Evolutionary conservation across 2,797 vertebrate genomes (phyloP).

Genomic region (Lutjanus argentimaculatus): DNA sequence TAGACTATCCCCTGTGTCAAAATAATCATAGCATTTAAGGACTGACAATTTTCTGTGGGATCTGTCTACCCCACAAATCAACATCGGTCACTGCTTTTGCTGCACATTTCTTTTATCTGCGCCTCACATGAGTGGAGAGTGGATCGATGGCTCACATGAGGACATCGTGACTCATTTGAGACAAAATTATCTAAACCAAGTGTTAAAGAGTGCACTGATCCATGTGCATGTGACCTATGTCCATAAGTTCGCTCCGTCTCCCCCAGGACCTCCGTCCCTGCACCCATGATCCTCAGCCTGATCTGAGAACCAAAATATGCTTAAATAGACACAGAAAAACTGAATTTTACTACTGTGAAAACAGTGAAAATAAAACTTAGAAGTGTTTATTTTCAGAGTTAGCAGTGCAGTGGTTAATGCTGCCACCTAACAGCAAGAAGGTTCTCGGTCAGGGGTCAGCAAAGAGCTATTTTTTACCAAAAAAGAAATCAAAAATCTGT

Average conservation of each 20-base stretch:
- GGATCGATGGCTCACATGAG: slow-evolving; percentile 6
- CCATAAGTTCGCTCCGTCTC: neutral
- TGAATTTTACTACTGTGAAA: too few relatives aligned
- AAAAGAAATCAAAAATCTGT: too few relatives aligned
- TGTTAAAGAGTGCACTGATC: neutral
- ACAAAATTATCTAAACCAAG: neutral
- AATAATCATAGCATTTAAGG: neutral
- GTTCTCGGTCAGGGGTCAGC: too few relatives aligned
- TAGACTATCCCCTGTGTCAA: neutral
- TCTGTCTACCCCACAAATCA: neutral
- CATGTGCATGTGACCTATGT: neutral
- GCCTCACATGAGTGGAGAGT: neutral
- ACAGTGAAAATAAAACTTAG: too few relatives aligned
- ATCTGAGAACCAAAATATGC: too few relatives aligned
- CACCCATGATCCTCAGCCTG: too few relatives aligned
- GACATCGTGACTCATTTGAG: neutral
- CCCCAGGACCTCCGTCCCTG: neutral
- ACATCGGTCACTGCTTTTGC: neutral
- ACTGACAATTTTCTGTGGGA: neutral
- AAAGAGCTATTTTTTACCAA: too few relatives aligned
- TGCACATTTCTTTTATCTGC: slow-evolving; percentile 15
- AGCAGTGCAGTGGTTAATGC: too few relatives aligned
- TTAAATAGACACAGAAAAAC: too few relatives aligned
- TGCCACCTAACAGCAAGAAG: too few relatives aligned
- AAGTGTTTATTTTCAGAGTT: too few relatives aligned